These are phyloP conservation scores for Leucosticte australis DNA, from an alignment of 2,113 vertebrate species.

Conservation along the genomic window DNA sequence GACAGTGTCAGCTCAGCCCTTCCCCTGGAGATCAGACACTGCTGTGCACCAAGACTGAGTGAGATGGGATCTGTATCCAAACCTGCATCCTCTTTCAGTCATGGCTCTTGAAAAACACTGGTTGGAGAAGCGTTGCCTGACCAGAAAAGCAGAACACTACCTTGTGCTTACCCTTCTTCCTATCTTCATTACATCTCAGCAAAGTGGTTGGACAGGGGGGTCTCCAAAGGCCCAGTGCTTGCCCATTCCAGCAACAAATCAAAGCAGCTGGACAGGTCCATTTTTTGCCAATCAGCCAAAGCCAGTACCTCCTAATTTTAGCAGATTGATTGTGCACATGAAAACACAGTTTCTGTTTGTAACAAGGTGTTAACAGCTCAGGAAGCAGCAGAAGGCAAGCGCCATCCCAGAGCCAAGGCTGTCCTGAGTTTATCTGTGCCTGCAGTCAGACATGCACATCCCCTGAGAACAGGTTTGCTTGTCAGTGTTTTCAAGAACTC, in stretches of 20 bases:
- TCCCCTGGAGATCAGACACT: not conserved
- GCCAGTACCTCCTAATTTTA: not conserved
- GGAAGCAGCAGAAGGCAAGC: not conserved
- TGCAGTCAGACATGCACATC: not conserved
- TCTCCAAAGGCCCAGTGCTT: not conserved
- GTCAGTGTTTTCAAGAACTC: not conserved
- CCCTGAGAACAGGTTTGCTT: not conserved
- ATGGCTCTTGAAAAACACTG: not conserved
- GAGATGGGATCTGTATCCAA: not conserved
- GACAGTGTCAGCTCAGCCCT: not conserved
- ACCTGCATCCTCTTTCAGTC: not conserved
- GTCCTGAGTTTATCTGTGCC: not conserved
- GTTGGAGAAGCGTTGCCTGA: not conserved
- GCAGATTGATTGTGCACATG: not conserved
- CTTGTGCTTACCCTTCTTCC: not conserved
- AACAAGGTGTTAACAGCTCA: not conserved
- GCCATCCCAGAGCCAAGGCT: not conserved
- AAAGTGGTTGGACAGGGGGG: not conserved
- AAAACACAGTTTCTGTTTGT: not conserved
- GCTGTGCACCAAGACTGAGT: not conserved
- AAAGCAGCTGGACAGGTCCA: not conserved
- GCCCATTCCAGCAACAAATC: not conserved
- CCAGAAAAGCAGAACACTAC: not conserved
- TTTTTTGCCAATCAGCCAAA: not conserved
- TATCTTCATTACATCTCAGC: not conserved